Evolutionary conservation across 1,140 invertebrate species (phyloP), one percentile per base, ranked within the genome.

Genomic region (Drosophila sp.): DNA sequence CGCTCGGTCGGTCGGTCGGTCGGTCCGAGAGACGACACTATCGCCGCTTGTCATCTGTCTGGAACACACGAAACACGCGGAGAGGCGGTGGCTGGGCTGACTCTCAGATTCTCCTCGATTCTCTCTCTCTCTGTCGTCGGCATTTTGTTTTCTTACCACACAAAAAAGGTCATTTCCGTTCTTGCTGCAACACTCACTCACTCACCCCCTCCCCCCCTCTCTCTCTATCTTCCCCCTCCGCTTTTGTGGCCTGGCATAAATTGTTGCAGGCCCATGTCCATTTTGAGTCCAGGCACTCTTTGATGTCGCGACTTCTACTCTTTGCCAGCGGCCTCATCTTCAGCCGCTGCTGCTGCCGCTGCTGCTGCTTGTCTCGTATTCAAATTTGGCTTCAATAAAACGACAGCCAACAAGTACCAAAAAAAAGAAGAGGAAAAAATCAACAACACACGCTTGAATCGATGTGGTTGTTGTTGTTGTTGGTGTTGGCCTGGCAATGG

Each of bases 381-480:
- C 84, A 89, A 89, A 89, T 89, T 89, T 89, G 84, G 84, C 84
- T 89, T 89, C 84, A 89, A 89, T 89, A 89, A 89, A 90, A 78
- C 85, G 85, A 87, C 85, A 87, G 80, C 73, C 84, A 84, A 89
- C 85, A 82, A 72, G 69, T 70, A 66, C 72, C 44, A 50, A 50
- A 47, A 47, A 47, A 47, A 17, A 41, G 17, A 44, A 47, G 2
- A 41, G 23, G 4, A 25, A 47, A 17, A 17, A 47, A 35, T 35
- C 67, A 57, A 11, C 64, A 69, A 55, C 66, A 68, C 54, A 40
- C 58, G 27, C 70, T 67, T 25, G 50, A 66, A 41, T 35, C 63
- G 35, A 64, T 66, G 69, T 77, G 70, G 68, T 27, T 50, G 44
- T 47, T 47, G 44, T 47, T 47, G 44, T 7, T 44, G 41, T 47